Percentiles rank a stretch among this genome's conserved stretches.
Evolutionary conservation across 1,140 invertebrate genomes (phyloP).

Genomic region (Cydia pomonella): DNA sequence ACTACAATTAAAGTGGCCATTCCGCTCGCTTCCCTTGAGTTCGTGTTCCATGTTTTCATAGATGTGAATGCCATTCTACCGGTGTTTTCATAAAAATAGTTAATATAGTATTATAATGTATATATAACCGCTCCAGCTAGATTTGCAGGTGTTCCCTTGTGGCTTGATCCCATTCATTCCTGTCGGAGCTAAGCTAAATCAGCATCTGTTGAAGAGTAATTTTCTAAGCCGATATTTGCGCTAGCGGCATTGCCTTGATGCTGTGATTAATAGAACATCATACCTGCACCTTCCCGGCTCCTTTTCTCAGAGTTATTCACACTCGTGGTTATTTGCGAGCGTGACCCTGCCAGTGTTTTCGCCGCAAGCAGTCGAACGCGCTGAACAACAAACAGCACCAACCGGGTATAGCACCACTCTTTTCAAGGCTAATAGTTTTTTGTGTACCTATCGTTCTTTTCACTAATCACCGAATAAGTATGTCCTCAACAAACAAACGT

Average conservation of each 20-base stretch:
- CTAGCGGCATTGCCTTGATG: neutral
- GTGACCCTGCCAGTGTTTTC: neutral
- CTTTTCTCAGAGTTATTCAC: neutral
- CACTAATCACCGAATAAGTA: neutral
- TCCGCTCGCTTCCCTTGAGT: neutral
- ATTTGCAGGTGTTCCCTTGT: slow-evolving; percentile 23
- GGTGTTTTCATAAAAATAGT: slow-evolving; percentile 13
- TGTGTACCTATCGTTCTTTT: neutral
- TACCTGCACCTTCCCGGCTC: neutral
- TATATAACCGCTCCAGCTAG: slow-evolving; percentile 18
- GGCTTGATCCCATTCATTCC: slow-evolving; percentile 23
- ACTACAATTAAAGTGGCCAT: neutral
- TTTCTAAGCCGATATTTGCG: neutral
- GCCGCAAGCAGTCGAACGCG: neutral
- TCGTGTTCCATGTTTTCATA: neutral
- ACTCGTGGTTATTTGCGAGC: no score
- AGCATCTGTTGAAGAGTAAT: neutral
- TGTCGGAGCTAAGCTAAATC: slow-evolving; percentile 16
- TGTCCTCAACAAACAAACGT: neutral
- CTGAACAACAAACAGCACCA: slow-evolving; percentile 16
- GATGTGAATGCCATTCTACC: neutral
- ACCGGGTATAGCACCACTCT: slow-evolving; percentile 21
- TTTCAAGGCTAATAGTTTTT: neutral
- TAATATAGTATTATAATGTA: slow-evolving; percentile 16
- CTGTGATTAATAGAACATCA: neutral